Percentiles rank a stretch among this genome's conserved stretches.
phyloP scores from a whole-genome alignment of 2,797 vertebrate genomes.

The Sphenopsis melanotis region DNA sequence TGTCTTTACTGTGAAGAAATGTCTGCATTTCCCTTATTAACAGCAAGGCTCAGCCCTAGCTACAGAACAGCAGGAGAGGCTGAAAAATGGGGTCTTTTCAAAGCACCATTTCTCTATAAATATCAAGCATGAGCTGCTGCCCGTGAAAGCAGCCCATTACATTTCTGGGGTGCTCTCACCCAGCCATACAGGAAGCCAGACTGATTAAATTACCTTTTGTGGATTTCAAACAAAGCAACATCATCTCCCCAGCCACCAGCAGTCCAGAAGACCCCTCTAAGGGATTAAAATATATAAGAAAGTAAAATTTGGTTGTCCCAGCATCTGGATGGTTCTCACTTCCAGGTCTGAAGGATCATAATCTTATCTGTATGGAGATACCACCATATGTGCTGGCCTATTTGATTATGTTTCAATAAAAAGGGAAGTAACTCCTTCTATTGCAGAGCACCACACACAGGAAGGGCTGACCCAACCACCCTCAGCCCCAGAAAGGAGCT shows the following conservation, averaged over 20 bases:
- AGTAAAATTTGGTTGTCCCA: not conserved
- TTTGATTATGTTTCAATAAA: not conserved
- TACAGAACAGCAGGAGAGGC: conserved; percentile 39
- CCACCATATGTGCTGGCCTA: not conserved
- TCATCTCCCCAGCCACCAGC: not conserved
- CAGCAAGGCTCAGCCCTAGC: conserved; percentile 19
- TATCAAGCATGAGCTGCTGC: not conserved
- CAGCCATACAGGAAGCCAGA: not conserved
- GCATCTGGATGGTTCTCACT: not conserved
- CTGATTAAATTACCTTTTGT: not conserved
- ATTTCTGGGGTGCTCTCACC: not conserved
- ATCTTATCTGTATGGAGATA: not conserved
- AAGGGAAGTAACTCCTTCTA: not conserved
- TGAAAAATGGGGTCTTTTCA: conserved; percentile 5
- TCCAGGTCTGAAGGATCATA: not conserved
- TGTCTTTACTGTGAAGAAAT: conserved; percentile 22
- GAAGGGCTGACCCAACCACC: not conserved
- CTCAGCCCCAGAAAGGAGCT: not conserved
- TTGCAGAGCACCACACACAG: not conserved
- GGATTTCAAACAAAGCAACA: not conserved
- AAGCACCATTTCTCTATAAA: conserved; percentile 15
- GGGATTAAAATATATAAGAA: not conserved
- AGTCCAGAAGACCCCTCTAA: not conserved
- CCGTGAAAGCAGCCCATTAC: not conserved
- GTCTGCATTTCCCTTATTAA: conserved; percentile 43